phyloP scores from a whole-genome alignment of 2,113 vertebrate genomes.

The Seriola dumerili region DNA sequence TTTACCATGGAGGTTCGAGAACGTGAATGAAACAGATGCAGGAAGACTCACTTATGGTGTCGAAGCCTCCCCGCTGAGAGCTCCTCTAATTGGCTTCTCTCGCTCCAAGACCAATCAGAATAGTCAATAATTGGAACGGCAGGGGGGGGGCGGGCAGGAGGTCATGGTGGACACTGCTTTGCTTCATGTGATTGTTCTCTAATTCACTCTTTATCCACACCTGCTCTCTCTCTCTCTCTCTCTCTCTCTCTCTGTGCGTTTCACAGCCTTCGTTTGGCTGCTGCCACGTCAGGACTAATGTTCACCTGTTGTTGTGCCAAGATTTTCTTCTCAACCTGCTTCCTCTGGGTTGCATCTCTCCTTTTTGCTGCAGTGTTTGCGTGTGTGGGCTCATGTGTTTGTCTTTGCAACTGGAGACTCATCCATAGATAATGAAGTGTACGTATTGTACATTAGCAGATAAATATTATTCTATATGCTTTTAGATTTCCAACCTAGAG shows the following conservation, averaged over 20 bases:
- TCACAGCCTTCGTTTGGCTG: constrained; percentile 45
- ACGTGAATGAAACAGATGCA: neutral
- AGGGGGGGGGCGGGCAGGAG: neutral
- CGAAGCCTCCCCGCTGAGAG: constrained; percentile 43
- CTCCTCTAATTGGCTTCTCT: constrained; percentile 52
- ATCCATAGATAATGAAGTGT: neutral
- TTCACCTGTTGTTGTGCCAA: constrained; percentile 16
- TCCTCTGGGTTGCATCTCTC: neutral
- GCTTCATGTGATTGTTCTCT: constrained; percentile 11
- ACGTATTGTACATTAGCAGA: no score
- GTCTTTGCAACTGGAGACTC: neutral
- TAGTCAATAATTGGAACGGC: constrained; percentile 49
- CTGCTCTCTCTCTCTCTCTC: neutral
- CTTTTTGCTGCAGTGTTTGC: neutral
- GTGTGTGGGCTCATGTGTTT: neutral
- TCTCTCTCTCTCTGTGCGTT: neutral
- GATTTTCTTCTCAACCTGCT: neutral
- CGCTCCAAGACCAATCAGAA: constrained; percentile 62
- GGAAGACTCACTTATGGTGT: constrained; percentile 31
- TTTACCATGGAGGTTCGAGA: neutral
- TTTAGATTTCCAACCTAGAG: no score
- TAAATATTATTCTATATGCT: neutral
- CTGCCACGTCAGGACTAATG: constrained; percentile 9
- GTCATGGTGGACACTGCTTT: constrained; percentile 30
- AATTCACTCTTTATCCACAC: neutral